Conservation (phyloP, 2,113 vertebrate species). For the Laterallus jamaicensis region DNA sequence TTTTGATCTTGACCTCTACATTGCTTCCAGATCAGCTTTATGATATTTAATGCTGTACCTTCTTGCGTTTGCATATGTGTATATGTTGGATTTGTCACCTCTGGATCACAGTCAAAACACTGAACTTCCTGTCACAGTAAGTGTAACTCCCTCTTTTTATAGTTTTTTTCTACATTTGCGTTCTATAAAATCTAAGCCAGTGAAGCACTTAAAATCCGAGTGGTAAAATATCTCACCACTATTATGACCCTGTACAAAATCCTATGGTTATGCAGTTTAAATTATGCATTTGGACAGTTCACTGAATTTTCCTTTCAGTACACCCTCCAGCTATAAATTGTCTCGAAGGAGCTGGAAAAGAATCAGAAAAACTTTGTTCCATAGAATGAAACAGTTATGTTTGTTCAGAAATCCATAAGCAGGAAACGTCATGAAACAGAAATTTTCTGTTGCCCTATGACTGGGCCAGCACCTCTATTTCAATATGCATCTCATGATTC, state of each 20-base stretch:
- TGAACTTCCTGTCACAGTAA: not conserved
- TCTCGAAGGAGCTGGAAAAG: conserved; percentile 24
- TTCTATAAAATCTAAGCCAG: conserved; percentile 10
- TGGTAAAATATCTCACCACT: not conserved
- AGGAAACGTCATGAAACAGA: not conserved
- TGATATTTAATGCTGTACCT: not conserved
- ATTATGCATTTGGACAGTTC: conserved; percentile 27
- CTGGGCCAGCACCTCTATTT: not conserved
- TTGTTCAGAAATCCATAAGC: not conserved
- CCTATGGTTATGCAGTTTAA: not conserved
- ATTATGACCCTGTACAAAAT: not conserved
- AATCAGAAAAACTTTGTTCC: conserved; percentile 19
- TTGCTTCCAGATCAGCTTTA: not conserved
- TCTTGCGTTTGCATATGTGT: not conserved
- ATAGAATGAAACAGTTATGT: not conserved
- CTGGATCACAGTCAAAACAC: not conserved
- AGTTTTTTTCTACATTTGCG: not conserved
- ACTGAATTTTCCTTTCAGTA: conserved; percentile 21
- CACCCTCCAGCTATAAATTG: not conserved
- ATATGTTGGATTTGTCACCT: not conserved
- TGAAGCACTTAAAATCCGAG: conserved; percentile 19
- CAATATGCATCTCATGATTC: not conserved
- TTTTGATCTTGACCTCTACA: not conserved
- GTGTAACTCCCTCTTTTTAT: not conserved
- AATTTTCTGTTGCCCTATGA: not conserved